phyloP scores from a whole-genome alignment of 2,113 vertebrate genomes.

The Xiphophorus hellerii region DNA sequence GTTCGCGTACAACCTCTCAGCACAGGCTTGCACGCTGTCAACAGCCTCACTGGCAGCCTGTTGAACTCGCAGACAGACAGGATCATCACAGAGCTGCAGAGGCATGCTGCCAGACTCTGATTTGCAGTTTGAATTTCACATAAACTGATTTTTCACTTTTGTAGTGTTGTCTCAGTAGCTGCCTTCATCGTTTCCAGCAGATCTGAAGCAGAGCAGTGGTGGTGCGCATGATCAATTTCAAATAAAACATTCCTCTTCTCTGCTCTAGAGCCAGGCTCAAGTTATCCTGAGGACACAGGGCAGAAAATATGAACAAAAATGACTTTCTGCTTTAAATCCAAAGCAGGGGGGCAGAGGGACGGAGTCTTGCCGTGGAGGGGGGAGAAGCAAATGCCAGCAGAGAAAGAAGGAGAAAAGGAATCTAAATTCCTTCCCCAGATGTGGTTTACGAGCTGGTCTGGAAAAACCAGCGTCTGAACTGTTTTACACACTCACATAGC shows the following conservation, averaged over 20 bases:
- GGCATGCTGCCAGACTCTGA: slow-evolving; percentile 38
- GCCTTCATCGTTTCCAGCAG: slow-evolving; percentile 8
- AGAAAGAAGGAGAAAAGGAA: slow-evolving; percentile 72
- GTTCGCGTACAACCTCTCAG: slow-evolving; percentile 24
- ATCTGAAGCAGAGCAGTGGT: slow-evolving; percentile 46
- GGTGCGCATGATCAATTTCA: slow-evolving; percentile 56
- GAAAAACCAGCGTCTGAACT: slow-evolving; percentile 75
- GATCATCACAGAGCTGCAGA: slow-evolving; percentile 42
- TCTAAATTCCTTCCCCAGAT: slow-evolving; percentile 82
- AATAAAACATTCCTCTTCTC: slow-evolving; percentile 67
- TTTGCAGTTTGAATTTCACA: slow-evolving; percentile 53
- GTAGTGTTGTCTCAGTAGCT: slow-evolving; percentile 5
- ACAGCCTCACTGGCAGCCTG: slow-evolving; percentile 44
- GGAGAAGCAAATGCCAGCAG: slow-evolving; percentile 48
- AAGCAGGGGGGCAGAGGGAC: slow-evolving; percentile 56
- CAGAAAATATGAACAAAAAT: slow-evolving; percentile 65
- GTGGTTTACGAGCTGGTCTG: slow-evolving; percentile 81
- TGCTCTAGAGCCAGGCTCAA: slow-evolving; percentile 66
- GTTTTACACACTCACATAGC: slow-evolving; percentile 71
- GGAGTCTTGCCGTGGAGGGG: slow-evolving; percentile 51
- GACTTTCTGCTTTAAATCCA: slow-evolving; percentile 43
- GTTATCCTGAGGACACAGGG: slow-evolving; percentile 70
- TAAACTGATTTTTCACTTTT: slow-evolving; percentile 41
- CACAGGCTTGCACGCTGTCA: slow-evolving; percentile 47
- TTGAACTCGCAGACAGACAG: slow-evolving; percentile 37